Evolutionary conservation across 2,888 invertebrate genomes (phyloP).

Genomic region (Rambutsinella grinnellia): DNA sequence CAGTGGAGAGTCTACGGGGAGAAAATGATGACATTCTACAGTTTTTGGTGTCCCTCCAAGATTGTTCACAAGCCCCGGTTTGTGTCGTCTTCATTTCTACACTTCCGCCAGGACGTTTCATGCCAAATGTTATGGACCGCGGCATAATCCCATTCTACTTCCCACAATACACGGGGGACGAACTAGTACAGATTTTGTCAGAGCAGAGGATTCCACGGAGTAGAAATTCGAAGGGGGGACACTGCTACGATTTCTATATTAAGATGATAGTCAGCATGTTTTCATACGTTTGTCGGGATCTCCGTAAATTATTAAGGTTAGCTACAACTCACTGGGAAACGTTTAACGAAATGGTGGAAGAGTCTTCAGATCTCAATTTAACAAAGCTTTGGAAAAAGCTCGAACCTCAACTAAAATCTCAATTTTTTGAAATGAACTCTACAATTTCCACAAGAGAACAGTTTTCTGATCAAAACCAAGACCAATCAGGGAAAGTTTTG

Average conservation of each 20-base stretch:
- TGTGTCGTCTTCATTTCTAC: constrained; percentile 48
- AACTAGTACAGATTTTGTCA: constrained; percentile 44
- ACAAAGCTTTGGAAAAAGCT: constrained; percentile 54
- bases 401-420: constrained; percentile 54
- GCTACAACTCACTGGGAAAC: constrained; percentile 71
- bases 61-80: constrained; percentile 39
- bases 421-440: constrained; percentile 57
- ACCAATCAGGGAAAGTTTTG: background rate
- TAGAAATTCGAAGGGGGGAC: constrained; percentile 63
- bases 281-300: constrained; percentile 85
- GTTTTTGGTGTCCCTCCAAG: constrained; percentile 47
- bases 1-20: constrained; percentile 44
- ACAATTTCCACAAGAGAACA: background rate
- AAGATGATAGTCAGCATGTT: constrained; percentile 88
- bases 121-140: constrained; percentile 45
- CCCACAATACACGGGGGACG: constrained; percentile 59
- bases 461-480: background rate
- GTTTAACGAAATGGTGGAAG: constrained; percentile 18
- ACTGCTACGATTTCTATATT: constrained; percentile 83
- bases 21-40: constrained; percentile 53
- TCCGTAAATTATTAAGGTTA: constrained; percentile 85
- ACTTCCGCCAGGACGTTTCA: constrained; percentile 35
- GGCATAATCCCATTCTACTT: constrained; percentile 47
- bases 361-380: constrained; percentile 22
- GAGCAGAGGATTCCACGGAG: constrained; percentile 66